Conservation (phyloP, 2,797 vertebrate genomes). For the Dendrocincla tyrannina region DNA sequence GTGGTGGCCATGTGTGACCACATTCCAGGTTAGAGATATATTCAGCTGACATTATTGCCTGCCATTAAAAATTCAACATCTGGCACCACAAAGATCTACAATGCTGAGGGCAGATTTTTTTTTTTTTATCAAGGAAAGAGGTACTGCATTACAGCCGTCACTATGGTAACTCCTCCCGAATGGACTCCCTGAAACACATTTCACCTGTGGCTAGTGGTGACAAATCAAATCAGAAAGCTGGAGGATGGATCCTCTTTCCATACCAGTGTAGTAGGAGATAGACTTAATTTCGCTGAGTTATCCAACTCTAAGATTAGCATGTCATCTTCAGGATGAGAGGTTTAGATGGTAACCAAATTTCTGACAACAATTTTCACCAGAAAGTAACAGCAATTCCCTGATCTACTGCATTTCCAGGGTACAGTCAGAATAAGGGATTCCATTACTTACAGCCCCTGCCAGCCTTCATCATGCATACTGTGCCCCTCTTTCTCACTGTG, state of each 20-base stretch:
- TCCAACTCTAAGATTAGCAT: background rate
- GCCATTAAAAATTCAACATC: constrained; percentile 38
- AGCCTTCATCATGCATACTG: background rate
- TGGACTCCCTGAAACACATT: background rate
- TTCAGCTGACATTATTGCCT: background rate
- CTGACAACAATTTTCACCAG: background rate
- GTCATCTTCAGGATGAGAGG: background rate
- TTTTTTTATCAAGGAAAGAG: background rate
- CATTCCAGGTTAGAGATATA: background rate
- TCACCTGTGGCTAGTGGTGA: constrained; percentile 5
- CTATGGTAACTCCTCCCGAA: constrained; percentile 47
- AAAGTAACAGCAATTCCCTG: background rate
- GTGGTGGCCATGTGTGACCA: background rate
- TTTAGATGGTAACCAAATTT: background rate
- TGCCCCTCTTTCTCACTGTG: background rate
- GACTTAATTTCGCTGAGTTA: background rate
- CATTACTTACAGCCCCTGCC: background rate
- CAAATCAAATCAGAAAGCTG: constrained; percentile 32
- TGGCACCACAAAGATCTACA: background rate
- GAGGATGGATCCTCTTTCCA: background rate
- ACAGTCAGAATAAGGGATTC: background rate
- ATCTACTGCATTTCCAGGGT: background rate
- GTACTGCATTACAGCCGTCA: background rate
- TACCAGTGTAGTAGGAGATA: background rate
- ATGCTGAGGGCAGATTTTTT: background rate